Base-by-base conservation (phyloP, 2,113 vertebrate genomes). In the Megaceryle torquata region DNA sequence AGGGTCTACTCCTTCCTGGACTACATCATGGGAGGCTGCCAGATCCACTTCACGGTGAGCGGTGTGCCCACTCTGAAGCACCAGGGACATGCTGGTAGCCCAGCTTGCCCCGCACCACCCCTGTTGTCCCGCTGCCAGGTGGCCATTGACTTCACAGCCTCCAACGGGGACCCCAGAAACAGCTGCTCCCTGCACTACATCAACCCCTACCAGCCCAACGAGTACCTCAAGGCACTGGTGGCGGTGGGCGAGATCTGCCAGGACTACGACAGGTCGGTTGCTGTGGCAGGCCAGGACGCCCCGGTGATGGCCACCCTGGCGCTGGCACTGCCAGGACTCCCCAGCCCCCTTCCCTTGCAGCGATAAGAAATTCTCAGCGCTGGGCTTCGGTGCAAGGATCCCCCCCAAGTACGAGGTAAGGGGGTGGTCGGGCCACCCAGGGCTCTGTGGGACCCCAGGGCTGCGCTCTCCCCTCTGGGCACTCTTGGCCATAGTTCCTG, bases 161-260 rank as follows among this genome's bases (percentile, higher is more conserved):
- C 99, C 1, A 99, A 99, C 0, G 99, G 99, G 7, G 99, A 99
- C 70, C 99, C 99, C 6, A 96, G 98, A 31, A 99, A 99, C 98
- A 99, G 99, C 98, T 99, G 99, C 95, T 99, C 99, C 0, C 98
- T 99, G 94, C 99, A 99, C 96, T 99, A 99, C 96, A 99, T 99
- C 97, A 99, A 99, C 95, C 99, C 99, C 6, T 99, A 98, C 85
- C 99, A 99, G 79, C 99, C 99, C 81, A 99, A 99, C 28, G 99
- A 99, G 97, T 99, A 99, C 96, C 98, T 99, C 94, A 99, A 99
- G 98, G 99, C 99, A 2, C 94, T 99, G 98, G 99, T 99, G 63
- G 99, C 99, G 7, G 99, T 99, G 31, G 99, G 99, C 8, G 99
- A 99, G 97, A 99, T 99, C 97, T 99, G 99, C 98, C 99, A 99